Conservation (phyloP, 2,888 invertebrate genomes). For the Diaperis boleti region DNA sequence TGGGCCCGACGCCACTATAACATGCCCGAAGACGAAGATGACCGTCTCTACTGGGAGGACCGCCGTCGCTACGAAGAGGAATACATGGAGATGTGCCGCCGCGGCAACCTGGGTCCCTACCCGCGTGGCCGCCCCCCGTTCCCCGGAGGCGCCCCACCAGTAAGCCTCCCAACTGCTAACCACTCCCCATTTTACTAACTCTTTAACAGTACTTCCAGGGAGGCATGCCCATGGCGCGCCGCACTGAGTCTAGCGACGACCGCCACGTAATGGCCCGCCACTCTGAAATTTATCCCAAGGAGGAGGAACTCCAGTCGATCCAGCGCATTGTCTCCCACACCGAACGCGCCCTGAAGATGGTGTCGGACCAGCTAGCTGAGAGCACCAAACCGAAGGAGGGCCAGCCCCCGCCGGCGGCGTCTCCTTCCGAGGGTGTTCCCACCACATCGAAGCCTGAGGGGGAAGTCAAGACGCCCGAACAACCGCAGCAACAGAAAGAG, state of each 20-base stretch:
- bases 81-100: slow-evolving; percentile 79
- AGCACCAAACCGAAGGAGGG: slow-evolving; percentile 63
- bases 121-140: slow-evolving; percentile 64
- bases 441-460: slow-evolving; percentile 64
- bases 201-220: slow-evolving; percentile 61
- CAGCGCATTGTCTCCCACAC: slow-evolving; percentile 94
- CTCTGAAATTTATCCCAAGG: slow-evolving; percentile 93
- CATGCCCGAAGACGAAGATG: slow-evolving; percentile 81
- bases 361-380: slow-evolving; percentile 89
- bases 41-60: slow-evolving; percentile 91
- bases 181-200: no score
- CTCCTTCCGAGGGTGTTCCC: slow-evolving; percentile 42
- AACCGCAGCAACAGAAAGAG: slow-evolving; percentile 64
- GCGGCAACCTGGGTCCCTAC: slow-evolving; percentile 73
- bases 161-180: slow-evolving; percentile 52
- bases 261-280: slow-evolving; percentile 95
- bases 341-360: slow-evolving; percentile 93
- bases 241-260: slow-evolving; percentile 95
- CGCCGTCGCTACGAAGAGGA: slow-evolving; percentile 81
- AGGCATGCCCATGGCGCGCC: slow-evolving; percentile 75
- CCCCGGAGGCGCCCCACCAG: slow-evolving; percentile 66
- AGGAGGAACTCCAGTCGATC: slow-evolving; percentile 88
- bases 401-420: slow-evolving; percentile 17
- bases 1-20: slow-evolving; percentile 76
- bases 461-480: slow-evolving; percentile 54